Conservation (phyloP, 2,797 vertebrate species). For the Hephaestus fuliginosus region DNA sequence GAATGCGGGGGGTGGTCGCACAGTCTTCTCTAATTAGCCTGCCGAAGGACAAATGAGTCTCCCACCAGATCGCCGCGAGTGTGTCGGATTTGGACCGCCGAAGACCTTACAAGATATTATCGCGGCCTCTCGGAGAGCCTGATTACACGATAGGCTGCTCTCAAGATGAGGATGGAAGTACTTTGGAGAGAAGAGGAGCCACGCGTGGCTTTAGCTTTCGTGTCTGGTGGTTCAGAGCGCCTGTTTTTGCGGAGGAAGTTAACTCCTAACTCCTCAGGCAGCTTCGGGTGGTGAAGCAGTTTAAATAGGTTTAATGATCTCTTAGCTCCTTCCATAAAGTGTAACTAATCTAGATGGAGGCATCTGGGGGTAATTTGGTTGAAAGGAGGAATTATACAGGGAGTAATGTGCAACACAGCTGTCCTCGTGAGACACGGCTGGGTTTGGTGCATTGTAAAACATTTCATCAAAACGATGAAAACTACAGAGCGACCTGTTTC, state of each 20-base stretch:
- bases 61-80: conserved; percentile 42
- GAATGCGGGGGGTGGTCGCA: conserved; percentile 75
- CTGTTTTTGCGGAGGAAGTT: conserved; percentile 35
- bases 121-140: conserved; percentile 31
- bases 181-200: not conserved
- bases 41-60: conserved; percentile 77
- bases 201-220: not conserved
- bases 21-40: conserved; percentile 79
- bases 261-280: conserved; percentile 18
- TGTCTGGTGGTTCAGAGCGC: conserved; percentile 19
- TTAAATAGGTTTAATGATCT: conserved; percentile 39
- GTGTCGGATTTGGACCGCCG: conserved; percentile 52
- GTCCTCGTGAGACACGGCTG: conserved; percentile 53
- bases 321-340: conserved; percentile 51
- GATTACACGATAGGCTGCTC: conserved; percentile 39
- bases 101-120: conserved; percentile 63
- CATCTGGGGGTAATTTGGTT: conserved; percentile 73
- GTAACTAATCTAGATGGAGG: conserved; percentile 51
- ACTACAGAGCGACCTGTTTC: conserved; percentile 62
- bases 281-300: conserved; percentile 37
- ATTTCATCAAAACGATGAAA: conserved; percentile 65
- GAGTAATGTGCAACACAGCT: conserved; percentile 67
- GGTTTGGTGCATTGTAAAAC: conserved; percentile 45
- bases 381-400: conserved; percentile 55
- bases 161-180: conserved; percentile 35